These are phyloP conservation scores for Cyprichromis sp. DNA, from an alignment of 2,113 vertebrate genomes.

Conservation along the genomic window DNA sequence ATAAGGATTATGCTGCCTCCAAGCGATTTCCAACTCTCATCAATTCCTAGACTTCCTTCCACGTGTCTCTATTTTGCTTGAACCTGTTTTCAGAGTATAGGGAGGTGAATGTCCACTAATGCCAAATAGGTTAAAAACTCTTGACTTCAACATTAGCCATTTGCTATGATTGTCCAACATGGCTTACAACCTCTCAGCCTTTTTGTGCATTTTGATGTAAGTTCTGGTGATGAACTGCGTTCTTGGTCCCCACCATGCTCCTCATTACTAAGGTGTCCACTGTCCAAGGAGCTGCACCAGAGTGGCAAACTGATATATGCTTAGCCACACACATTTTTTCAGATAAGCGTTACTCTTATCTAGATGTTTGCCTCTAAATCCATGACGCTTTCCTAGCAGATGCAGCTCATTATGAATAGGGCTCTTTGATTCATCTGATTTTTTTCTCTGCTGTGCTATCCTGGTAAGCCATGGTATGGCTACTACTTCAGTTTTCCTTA, in stretches of 20 bases:
- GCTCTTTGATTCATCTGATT: not conserved
- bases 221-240: not conserved
- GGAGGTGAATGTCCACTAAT: not conserved
- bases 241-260: not conserved
- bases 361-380: not conserved
- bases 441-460: not conserved
- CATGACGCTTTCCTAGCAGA: rapidly evolving
- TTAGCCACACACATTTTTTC: not conserved
- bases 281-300: not conserved
- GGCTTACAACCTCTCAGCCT: not conserved
- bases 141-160: not conserved
- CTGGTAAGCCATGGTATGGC: not conserved
- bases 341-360: not conserved
- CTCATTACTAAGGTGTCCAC: not conserved
- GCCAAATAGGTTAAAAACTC: not conserved
- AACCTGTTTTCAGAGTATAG: not conserved
- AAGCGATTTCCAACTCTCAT: not conserved
- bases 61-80: not conserved
- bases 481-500: not conserved
- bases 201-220: not conserved
- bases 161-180: not conserved
- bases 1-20: not conserved
- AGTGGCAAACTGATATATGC: not conserved
- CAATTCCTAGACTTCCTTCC: not conserved
- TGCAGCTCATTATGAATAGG: not conserved